Percentiles rank a stretch among this genome's conserved stretches.
Evolutionary conservation across 2,113 vertebrate species (phyloP).

Genomic region (Bucco capensis): DNA sequence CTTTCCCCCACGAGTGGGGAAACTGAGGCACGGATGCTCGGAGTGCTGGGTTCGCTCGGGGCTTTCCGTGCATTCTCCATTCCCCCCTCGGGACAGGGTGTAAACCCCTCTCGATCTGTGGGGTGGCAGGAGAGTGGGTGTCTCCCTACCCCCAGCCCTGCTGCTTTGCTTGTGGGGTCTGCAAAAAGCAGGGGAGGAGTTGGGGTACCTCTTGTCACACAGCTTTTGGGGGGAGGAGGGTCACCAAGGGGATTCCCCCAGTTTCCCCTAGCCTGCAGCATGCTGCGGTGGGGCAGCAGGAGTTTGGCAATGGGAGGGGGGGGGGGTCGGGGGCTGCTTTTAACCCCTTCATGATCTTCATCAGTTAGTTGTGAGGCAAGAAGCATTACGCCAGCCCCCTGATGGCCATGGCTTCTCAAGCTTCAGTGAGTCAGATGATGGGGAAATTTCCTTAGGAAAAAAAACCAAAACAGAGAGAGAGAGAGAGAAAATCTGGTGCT

Average conservation of each 20-base stretch:
- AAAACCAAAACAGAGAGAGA: not conserved
- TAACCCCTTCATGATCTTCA: not conserved
- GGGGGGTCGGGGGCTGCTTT: not conserved
- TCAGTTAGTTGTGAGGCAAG: not conserved
- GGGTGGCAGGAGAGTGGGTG: not conserved
- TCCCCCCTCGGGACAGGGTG: not conserved
- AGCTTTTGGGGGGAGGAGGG: not conserved
- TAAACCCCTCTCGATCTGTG: not conserved
- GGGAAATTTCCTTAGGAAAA: constrained; percentile 8
- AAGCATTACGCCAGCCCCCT: constrained; percentile 7
- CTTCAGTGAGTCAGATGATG: constrained; percentile 30
- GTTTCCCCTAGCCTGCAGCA: no score
- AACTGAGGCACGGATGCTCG: constrained; percentile 26
- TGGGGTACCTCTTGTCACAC: not conserved
- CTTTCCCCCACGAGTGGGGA: not conserved
- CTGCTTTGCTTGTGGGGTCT: not conserved
- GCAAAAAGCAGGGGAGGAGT: not conserved
- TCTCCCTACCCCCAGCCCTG: no score
- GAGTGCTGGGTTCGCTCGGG: not conserved
- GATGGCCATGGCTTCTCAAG: not conserved
- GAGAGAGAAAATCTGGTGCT: not conserved
- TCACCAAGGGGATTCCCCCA: not conserved
- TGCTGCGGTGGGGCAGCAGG: not conserved
- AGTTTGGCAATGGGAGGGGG: not conserved
- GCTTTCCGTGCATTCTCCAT: no score